A percentile compares a stretch with the other conserved stretches of the same genome.
phyloP scores from a whole-genome alignment of 2,797 vertebrate species.

The Eulemur albifrons region DNA sequence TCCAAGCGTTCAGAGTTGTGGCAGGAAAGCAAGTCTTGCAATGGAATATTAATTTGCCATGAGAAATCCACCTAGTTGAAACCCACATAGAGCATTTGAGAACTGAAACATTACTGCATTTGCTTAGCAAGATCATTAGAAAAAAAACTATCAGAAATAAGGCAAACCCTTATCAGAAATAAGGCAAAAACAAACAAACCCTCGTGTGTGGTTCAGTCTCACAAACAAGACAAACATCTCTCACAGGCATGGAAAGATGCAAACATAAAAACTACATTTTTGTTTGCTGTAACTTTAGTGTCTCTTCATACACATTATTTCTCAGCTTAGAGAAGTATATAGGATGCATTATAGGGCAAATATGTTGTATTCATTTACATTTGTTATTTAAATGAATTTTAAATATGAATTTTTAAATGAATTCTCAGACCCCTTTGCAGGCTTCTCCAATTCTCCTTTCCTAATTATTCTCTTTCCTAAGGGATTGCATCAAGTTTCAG shows the following conservation, averaged over 20 bases:
- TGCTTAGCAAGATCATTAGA: neutral
- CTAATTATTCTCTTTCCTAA: neutral
- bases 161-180: neutral
- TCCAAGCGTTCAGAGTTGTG: neutral
- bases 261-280: neutral
- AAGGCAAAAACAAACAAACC: neutral
- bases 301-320: neutral
- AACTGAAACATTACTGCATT: neutral
- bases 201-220: neutral
- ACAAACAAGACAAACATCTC: neutral
- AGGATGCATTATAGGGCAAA: neutral
- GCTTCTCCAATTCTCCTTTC: neutral
- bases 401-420: no score
- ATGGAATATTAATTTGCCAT: neutral
- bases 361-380: neutral
- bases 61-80: neutral
- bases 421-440: neutral
- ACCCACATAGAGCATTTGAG: neutral
- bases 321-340: neutral
- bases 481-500: neutral
- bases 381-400: neutral
- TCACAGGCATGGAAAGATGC: neutral
- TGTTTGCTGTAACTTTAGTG: neutral
- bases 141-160: neutral
- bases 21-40: neutral